Percentiles rank a stretch among this genome's conserved stretches.
phyloP scores from a whole-genome alignment of 2,888 invertebrate species.

The Andrena haemorrhoa region DNA sequence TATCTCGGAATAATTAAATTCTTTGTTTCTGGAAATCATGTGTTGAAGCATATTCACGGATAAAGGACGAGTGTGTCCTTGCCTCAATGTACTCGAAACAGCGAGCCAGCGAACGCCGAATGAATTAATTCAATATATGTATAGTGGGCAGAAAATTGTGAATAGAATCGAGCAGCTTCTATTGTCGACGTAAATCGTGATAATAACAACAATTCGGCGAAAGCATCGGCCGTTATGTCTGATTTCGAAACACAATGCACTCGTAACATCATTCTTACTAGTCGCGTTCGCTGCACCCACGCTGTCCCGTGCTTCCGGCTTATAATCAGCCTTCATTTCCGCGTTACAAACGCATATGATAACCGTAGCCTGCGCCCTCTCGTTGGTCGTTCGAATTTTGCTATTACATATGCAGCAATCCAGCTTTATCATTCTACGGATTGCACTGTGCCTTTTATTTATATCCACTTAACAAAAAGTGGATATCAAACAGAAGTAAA shows the following conservation, averaged over 20 bases:
- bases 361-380: neutral
- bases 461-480: too few relatives aligned
- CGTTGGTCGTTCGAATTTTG: neutral
- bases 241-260: slow-evolving; percentile 30
- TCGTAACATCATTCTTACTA: slow-evolving; percentile 43
- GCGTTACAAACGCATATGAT: neutral
- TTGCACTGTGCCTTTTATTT: too few relatives aligned
- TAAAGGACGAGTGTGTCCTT: neutral
- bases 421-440: neutral
- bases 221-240: slow-evolving; percentile 36
- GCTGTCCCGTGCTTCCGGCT: neutral
- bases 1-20: too few relatives aligned
- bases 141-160: slow-evolving; percentile 18
- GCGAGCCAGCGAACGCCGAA: neutral
- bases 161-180: slow-evolving; percentile 4
- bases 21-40: neutral
- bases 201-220: slow-evolving; percentile 44
- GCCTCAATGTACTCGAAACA: neutral
- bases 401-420: neutral
- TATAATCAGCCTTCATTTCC: slow-evolving; percentile 17
- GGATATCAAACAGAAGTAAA: too few relatives aligned
- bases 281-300: neutral
- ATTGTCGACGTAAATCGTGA: slow-evolving; percentile 25
- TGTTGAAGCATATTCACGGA: neutral
- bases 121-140: slow-evolving; percentile 33